phyloP scores from a whole-genome alignment of 1,140 invertebrate genomes.

The Physella acuta region DNA sequence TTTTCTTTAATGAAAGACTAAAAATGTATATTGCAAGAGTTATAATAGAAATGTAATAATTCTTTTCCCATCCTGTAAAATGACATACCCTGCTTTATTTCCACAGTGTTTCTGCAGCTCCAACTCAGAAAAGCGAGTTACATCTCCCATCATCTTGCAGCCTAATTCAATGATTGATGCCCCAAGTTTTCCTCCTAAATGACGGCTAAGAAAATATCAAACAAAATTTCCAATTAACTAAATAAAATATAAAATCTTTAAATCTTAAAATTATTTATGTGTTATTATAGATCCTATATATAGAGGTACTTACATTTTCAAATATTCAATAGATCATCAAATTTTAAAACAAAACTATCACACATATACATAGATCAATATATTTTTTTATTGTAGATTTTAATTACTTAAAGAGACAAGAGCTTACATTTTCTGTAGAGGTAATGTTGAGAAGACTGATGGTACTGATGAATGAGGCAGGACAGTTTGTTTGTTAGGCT shows the following conservation, averaged over 20 bases:
- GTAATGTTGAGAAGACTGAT: slow-evolving; percentile 69
- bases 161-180: slow-evolving; percentile 64
- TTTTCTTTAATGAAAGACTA: no score
- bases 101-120: slow-evolving; percentile 47
- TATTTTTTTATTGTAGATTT: not conserved
- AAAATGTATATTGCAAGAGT: no score
- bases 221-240: no score
- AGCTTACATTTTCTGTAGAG: slow-evolving; percentile 61
- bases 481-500: slow-evolving; percentile 91
- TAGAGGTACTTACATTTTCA: no score
- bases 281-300: no score
- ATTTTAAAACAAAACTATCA: not conserved
- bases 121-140: slow-evolving; percentile 39
- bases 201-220: no score
- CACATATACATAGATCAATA: not conserved
- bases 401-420: no score
- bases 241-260: no score
- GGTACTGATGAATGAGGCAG: slow-evolving; percentile 71
- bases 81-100: slow-evolving; percentile 57
- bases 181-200: slow-evolving; percentile 56
- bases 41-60: no score
- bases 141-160: slow-evolving; percentile 68
- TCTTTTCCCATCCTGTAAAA: no score
- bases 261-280: no score
- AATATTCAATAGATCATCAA: not conserved